Conservation (phyloP, 2,888 invertebrate species). For the Troides helena region DNA sequence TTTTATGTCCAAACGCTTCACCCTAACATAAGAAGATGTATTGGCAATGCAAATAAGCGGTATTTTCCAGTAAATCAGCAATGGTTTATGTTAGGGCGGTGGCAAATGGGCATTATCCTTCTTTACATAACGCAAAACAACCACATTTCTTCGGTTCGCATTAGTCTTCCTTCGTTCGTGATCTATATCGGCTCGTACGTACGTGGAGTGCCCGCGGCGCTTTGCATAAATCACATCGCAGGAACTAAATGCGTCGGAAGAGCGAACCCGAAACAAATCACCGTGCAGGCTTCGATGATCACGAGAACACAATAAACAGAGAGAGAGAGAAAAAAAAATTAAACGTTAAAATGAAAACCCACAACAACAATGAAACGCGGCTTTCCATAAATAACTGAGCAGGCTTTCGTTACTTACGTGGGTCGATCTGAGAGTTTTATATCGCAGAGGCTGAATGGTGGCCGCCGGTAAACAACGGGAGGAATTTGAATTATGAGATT, state of each 20-base stretch:
- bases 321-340: slow-evolving; percentile 50
- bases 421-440: slow-evolving; percentile 71
- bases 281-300: slow-evolving; percentile 53
- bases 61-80: slow-evolving; percentile 64
- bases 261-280: slow-evolving; percentile 65
- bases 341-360: slow-evolving; percentile 72
- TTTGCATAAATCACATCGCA: slow-evolving; percentile 57
- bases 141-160: slow-evolving; percentile 53
- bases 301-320: slow-evolving; percentile 62
- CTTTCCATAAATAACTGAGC: slow-evolving; percentile 75
- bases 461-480: slow-evolving; percentile 61
- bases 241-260: slow-evolving; percentile 60
- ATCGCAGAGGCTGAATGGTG: slow-evolving; percentile 61
- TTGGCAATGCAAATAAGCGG: slow-evolving; percentile 69
- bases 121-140: slow-evolving; percentile 57
- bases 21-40: slow-evolving; percentile 55
- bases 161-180: slow-evolving; percentile 51
- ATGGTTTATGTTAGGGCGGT: slow-evolving; percentile 53
- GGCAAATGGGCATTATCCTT: slow-evolving; percentile 53
- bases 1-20: slow-evolving; percentile 65
- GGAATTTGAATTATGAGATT: slow-evolving; percentile 75
- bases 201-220: slow-evolving; percentile 44
- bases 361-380: slow-evolving; percentile 76
- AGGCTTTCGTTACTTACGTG: slow-evolving; percentile 75
- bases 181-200: slow-evolving; percentile 46